Conservation (phyloP, 2,113 vertebrate genomes). For the Patagioenas fasciata region DNA sequence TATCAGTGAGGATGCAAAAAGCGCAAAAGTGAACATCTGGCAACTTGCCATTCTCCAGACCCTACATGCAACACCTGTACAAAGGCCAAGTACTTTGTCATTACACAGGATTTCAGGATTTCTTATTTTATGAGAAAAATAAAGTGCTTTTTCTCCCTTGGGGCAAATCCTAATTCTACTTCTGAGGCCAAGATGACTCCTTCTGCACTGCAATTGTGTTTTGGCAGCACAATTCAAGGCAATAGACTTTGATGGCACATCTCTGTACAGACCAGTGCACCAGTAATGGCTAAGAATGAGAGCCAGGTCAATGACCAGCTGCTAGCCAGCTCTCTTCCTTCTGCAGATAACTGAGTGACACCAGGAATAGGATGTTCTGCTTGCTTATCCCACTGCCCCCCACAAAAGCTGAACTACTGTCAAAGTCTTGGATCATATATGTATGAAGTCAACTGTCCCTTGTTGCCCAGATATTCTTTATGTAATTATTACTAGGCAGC, state of each 20-base stretch:
- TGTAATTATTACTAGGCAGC: not conserved
- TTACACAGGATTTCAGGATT: not conserved
- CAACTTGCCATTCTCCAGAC: not conserved
- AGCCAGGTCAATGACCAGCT: not conserved
- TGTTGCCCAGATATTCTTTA: not conserved
- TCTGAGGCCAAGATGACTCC: not conserved
- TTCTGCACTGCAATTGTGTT: not conserved
- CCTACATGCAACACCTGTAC: not conserved
- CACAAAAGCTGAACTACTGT: not conserved
- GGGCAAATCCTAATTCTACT: not conserved
- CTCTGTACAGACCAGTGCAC: not conserved
- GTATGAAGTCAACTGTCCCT: not conserved
- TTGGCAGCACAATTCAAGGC: not conserved
- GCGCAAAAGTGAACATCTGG: not conserved
- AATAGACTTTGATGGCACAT: not conserved
- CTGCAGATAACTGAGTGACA: not conserved
- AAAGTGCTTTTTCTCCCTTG: not conserved
- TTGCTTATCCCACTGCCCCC: not conserved
- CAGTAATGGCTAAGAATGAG: not conserved
- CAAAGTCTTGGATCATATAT: not conserved
- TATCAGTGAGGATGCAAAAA: not conserved
- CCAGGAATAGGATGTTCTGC: not conserved
- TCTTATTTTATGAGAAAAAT: not conserved
- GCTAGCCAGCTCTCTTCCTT: not conserved
- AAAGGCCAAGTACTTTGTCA: not conserved